Conservation (phyloP, 2,888 invertebrate species). For the Cheilosia vernalis region DNA sequence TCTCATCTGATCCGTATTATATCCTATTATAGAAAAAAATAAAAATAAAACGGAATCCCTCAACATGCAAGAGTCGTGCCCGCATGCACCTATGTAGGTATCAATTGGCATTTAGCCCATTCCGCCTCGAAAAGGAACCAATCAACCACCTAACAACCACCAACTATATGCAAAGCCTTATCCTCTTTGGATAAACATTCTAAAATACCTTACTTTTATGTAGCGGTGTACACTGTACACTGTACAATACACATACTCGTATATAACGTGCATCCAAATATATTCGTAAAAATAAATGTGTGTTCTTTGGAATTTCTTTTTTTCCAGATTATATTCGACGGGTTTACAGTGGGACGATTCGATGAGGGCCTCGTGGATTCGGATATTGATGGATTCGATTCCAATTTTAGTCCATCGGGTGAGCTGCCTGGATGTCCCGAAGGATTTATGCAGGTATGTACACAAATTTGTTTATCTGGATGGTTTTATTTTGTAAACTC, state of each 20-base stretch:
- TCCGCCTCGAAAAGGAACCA: slow-evolving; percentile 58
- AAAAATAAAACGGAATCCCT: slow-evolving; percentile 14
- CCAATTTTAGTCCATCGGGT: slow-evolving; percentile 84
- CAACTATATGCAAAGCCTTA: slow-evolving; percentile 60
- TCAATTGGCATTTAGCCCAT: slow-evolving; percentile 52
- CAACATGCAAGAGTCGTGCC: slow-evolving; percentile 3
- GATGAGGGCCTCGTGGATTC: slow-evolving; percentile 86
- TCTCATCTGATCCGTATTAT: slow-evolving; percentile 51
- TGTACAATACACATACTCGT: not conserved
- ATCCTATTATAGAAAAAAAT: slow-evolving; percentile 50
- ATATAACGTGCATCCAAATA: slow-evolving; percentile 12
- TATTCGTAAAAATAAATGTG: slow-evolving; percentile 13
- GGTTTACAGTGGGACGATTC: slow-evolving; percentile 93
- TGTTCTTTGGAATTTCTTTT: slow-evolving; percentile 12
- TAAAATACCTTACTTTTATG: slow-evolving; percentile 51
- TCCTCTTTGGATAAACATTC: slow-evolving; percentile 66
- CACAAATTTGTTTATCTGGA: slow-evolving; percentile 63
- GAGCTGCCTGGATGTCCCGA: slow-evolving; percentile 92
- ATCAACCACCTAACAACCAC: slow-evolving; percentile 67
- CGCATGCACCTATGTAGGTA: slow-evolving; percentile 24
- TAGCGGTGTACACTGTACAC: too few species aligned
- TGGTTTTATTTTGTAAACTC: not conserved
- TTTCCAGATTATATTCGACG: slow-evolving; percentile 91
- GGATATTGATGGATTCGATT: slow-evolving; percentile 83
- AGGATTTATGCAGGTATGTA: slow-evolving; percentile 92